Conservation (phyloP, 2,113 vertebrate genomes). For the Daphoenositta chrysoptera region DNA sequence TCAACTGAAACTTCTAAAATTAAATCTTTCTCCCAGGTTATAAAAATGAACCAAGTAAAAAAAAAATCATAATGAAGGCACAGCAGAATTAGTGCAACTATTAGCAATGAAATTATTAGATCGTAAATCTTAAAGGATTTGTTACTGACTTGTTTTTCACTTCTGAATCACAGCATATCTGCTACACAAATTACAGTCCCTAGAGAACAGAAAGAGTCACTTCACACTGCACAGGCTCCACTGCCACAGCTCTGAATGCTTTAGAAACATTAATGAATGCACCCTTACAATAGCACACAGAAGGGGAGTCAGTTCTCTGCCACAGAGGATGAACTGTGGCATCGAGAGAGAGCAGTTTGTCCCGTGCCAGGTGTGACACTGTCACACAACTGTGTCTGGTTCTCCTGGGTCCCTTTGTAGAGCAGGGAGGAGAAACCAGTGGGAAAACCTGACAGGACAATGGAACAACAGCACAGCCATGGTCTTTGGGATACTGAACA, state of each 20-base stretch:
- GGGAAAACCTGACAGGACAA: not conserved
- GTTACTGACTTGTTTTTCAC: not conserved
- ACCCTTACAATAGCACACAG: not conserved
- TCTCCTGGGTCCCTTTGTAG: not conserved
- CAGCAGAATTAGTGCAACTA: not conserved
- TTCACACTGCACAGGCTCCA: not conserved
- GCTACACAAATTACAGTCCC: not conserved
- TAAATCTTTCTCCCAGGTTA: conserved; percentile 25
- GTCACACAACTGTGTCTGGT: not conserved
- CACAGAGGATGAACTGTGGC: not conserved
- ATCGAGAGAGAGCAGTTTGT: not conserved
- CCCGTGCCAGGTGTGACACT: not conserved
- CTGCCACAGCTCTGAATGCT: not conserved
- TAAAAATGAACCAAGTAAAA: not conserved
- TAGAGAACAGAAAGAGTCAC: not conserved
- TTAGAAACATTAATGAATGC: not conserved
- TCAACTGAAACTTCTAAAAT: conserved; percentile 64
- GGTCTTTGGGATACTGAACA: not conserved
- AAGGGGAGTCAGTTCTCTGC: not conserved
- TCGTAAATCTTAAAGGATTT: not conserved
- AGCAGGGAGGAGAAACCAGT: not conserved
- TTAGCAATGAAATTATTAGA: not conserved
- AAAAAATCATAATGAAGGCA: not conserved
- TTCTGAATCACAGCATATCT: not conserved
- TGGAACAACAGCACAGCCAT: not conserved